Evolutionary conservation across 2,113 vertebrate genomes (phyloP).

Genomic region (Crotalus tigris): DNA sequence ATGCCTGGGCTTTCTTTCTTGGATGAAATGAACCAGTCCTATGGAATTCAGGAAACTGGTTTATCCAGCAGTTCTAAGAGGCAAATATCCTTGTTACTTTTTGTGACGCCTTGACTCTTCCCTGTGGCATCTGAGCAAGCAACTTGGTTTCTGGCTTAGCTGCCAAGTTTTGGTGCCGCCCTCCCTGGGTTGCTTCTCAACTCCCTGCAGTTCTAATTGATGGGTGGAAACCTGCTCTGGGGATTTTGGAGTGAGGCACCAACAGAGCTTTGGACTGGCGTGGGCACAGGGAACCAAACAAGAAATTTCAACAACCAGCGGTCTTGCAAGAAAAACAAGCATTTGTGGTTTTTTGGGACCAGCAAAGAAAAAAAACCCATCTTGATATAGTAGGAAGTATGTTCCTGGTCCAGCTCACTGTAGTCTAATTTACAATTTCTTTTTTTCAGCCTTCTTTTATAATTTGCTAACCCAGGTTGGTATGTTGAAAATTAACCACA

Average conservation of each 20-base stretch:
- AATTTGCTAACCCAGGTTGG: background rate
- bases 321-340: conserved; percentile 10
- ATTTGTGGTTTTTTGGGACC: background rate
- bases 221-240: conserved; percentile 49
- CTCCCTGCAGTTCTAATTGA: conserved; percentile 57
- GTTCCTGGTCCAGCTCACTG: background rate
- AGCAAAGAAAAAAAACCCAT: background rate
- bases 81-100: conserved; percentile 31
- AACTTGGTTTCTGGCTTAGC: conserved; percentile 60
- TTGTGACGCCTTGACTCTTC: conserved; percentile 1
- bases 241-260: conserved; percentile 20
- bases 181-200: conserved; percentile 31
- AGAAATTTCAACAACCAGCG: conserved; percentile 25
- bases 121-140: conserved; percentile 41
- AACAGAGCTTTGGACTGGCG: conserved; percentile 16
- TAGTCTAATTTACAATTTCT: background rate
- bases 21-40: conserved; percentile 26
- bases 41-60: conserved; percentile 38
- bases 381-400: background rate
- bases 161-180: conserved; percentile 72
- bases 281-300: conserved; percentile 18
- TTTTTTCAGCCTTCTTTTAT: background rate
- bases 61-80: conserved; percentile 33
- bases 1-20: conserved; percentile 36
- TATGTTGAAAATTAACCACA: background rate